Evolutionary conservation across 2,113 vertebrate species (phyloP), one percentile per base, ranked within the genome.

Genomic region (Gymnocephalus cernua): DNA sequence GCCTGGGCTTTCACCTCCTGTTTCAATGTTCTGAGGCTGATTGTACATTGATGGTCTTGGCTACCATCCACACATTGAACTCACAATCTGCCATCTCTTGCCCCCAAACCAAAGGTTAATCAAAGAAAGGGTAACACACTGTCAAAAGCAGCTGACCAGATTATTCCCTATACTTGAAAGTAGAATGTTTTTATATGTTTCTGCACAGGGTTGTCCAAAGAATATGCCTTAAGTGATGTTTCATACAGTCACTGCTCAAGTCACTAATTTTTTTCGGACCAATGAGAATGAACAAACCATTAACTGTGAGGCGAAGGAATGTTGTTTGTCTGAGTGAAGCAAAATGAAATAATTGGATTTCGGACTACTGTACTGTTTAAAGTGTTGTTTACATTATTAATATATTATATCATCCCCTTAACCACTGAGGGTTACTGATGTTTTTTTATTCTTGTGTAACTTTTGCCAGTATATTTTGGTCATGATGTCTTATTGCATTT

Each of bases 321-420:
- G 87, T 62, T 50, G 29, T 84, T 71, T 67, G 54, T 82, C 78
- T 70, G 48, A 80, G 65, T 71, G 50, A 74, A 76, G 76, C 72
- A 38, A 83, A 80, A 77, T 57, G 50, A 82, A 79, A 64, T 69
- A 68, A 86, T 89, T 89, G 58, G 86, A 80, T 87, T 84, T 88
- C 68, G 71, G 81, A 92, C 87, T 90, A 86, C 87, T 92, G 91
- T 95, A 86, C 90, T 93, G 87, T 92, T 91, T 88, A 91, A 95
- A 94, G 76, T 80, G 82, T 86, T 93, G 93, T 95, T 95, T 94
- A 94, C 91, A 95, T 95, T 93, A 93, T 87, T 95, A 95, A 95
- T 96, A 95, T 95, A 95, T 95, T 94, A 54, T 93, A 83, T 83
- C 86, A 77, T 65, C 83, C 84, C 72, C 75, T 89, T 81, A 80